Evolutionary conservation across 2,888 invertebrate genomes (phyloP), one percentile per base, ranked within the genome.

Genomic region (Rhabditophanes sp.): DNA sequence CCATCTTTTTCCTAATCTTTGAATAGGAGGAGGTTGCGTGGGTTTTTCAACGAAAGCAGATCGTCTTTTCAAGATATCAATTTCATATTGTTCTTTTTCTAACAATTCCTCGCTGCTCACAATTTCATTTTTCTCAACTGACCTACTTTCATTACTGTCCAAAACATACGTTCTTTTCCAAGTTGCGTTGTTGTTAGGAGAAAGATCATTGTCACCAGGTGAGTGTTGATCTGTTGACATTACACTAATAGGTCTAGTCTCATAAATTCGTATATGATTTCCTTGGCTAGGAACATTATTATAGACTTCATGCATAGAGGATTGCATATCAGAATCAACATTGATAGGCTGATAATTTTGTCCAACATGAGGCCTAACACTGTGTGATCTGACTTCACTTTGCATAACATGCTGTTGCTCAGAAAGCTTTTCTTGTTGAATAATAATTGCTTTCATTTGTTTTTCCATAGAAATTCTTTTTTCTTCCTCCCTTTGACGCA

Each of bases 31-130:
- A 15, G 37, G 35, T 6, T 35, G 33, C 8, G 54, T 53, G 5
- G 51, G 48, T 28, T 50, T 50, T 37, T 63, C 60, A n/a, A 63
- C 51, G 36, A 63, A 63, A 1, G 56, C 53, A 22, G 56, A 54
- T 12, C 63, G 40, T 34, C 63, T 35, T 35, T 52, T 54, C 30
- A 62, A 32, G 15, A 64, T 26, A 34, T 63, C 64, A 21, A 63
- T 48, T n/a, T 64, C 55, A 33, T 55, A 58, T 14, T 39, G 44
- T 11, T 63, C 63, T 18, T 48, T 45, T 29, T 50, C 56, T 11
- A 64, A 43, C 1, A 64, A 23, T 33, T 65, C 61, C 5, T 56
- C 57, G 19, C 58, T 56, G 2, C 48, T 53, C 18, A 59, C 30
- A 25, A 64, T 64, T 39, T 57, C 56, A 36, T 64, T 64, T 31